Percentiles rank a stretch among this genome's conserved stretches.
Conservation (phyloP, 2,888 invertebrate species). For the Drosophila pegasa region DNA sequence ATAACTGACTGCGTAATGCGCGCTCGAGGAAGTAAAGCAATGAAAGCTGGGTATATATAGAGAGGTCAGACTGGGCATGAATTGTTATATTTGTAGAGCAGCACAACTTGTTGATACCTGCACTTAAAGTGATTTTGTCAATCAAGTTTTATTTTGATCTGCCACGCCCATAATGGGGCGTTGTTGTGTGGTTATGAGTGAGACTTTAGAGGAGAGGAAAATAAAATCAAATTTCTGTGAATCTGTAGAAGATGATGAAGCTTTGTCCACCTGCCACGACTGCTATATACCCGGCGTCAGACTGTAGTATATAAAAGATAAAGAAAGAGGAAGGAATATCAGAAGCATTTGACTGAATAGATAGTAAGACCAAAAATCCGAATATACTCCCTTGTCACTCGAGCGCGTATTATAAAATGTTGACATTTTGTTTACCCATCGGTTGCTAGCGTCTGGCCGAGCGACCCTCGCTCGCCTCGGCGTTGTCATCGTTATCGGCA, state of each 20-base stretch:
- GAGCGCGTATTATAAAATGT: conserved; percentile 23
- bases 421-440: conserved; percentile 54
- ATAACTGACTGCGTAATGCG: not conserved
- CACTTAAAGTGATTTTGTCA: no score
- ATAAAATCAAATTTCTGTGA: no score
- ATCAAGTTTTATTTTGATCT: no score
- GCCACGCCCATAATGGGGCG: no score
- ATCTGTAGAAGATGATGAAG: no score
- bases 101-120: no score
- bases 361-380: not conserved
- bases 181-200: no score
- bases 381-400: not conserved
- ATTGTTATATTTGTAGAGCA: not conserved
- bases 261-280: no score
- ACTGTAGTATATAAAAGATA: no score
- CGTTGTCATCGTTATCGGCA: conserved; percentile 63
- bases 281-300: no score
- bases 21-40: not conserved
- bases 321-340: not conserved
- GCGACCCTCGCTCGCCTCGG: conserved; percentile 2
- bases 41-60: not conserved
- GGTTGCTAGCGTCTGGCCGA: conserved; percentile 59
- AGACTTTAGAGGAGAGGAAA: no score
- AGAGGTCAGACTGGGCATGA: not conserved
- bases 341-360: not conserved